Evolutionary conservation across 2,888 invertebrate genomes (phyloP).

Genomic region (Tachina grossa): DNA sequence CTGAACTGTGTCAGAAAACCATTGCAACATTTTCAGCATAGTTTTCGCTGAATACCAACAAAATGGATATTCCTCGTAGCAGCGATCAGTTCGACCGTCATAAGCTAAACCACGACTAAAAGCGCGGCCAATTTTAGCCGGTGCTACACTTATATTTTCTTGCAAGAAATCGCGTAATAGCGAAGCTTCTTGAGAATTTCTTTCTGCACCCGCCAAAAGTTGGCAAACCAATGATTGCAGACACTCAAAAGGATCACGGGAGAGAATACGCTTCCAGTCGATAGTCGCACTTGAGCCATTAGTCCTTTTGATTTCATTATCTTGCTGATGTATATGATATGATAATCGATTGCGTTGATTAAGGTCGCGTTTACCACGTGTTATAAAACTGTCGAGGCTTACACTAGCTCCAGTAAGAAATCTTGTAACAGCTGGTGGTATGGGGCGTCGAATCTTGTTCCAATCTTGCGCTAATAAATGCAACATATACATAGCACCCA

Average conservation of each 20-base stretch:
- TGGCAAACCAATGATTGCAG: conserved; percentile 82
- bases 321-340: neutral
- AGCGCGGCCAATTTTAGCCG: conserved; percentile 79
- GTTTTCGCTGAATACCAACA: conserved; percentile 82
- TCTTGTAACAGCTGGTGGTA: conserved; percentile 75
- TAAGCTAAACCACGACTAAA: conserved; percentile 79
- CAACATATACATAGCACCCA: conserved; percentile 83
- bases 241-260: conserved; percentile 81
- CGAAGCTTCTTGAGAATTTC: conserved; percentile 77
- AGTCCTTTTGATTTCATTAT: conserved; percentile 52
- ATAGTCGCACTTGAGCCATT: conserved; percentile 72
- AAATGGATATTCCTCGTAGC: conserved; percentile 81
- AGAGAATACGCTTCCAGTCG: conserved; percentile 80
- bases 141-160: conserved; percentile 77
- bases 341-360: neutral
- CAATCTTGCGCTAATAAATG: conserved; percentile 84
- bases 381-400: conserved; percentile 69
- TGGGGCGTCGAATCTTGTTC: conserved; percentile 82
- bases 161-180: conserved; percentile 78
- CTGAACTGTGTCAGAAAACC: conserved; percentile 77
- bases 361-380: conserved; percentile 76
- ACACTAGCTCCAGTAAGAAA: conserved; percentile 76
- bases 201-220: conserved; percentile 80
- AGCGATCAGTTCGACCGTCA: conserved; percentile 76
- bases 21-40: conserved; percentile 81